Evolutionary conservation across 2,113 vertebrate species (phyloP), one percentile per base, ranked within the genome.

Genomic region (Rhombomys opimus): DNA sequence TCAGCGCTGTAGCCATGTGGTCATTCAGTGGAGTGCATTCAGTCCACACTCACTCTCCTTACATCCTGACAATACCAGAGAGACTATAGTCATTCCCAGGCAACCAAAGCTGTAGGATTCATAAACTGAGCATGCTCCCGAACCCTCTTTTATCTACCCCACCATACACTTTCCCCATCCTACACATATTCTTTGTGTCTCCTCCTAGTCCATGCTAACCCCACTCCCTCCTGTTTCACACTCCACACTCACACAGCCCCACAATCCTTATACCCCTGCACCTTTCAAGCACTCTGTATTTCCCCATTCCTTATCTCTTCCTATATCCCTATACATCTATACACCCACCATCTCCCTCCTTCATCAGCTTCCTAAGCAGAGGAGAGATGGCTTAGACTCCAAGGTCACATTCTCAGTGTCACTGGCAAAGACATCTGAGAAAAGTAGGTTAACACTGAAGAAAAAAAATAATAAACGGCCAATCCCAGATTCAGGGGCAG

Each of bases 371-470:
- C 87, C 65, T 10, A 14, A 61, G 54, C 65, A 1, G 54, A 35
- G 1, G 54, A 35, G 50, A 57, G 17, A 70, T 35, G 20, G 25
- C 72, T 70, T 59, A 35, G 61, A 90, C n/a, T 35, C 52, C n/a
- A n/a, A 95, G 32, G 63, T 75, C n/a, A 52, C 4, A 3, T 41
- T 41, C 61, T 84, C n/a, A 78, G 20, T 5, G 82, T 72, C 41
- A 20, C 22, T 63, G 54, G 87, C 84, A 95, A 94, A 91, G 50
- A 91, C 23, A 0, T 52, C 89, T 30, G 30, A 81, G 89, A 86
- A 89, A 89, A 89, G 65, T 8, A 68, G 41, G 75, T 2, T 63
- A 95, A 85, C 57, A 20, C 2, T 5, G 90, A 94, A 92, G 27
- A 87, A 65, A 87, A 65, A 92, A 65, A 70, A 15, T 1, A 57